These are phyloP conservation scores for Cladopsammia gracilis DNA, from an alignment of 64 coral and sea anemone species.

Conservation along the genomic window DNA sequence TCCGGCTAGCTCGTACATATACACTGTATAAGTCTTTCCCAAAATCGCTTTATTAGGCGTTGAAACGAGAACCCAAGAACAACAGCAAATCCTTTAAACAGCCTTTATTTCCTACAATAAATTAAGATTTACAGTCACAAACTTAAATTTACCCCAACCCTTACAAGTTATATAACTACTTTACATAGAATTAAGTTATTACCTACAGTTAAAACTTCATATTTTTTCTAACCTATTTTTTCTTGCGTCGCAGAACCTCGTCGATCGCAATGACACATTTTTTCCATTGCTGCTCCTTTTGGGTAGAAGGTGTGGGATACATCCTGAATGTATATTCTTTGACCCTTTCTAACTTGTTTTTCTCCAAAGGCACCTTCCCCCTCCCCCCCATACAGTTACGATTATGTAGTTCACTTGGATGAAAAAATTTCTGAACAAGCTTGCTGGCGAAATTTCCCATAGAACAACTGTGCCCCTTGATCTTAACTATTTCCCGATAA, in stretches of 20 bases:
- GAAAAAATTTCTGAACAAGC: not conserved
- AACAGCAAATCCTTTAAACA: no score
- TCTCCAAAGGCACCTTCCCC: not conserved
- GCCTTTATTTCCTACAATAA: no score
- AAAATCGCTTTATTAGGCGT: no score
- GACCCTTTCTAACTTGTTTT: not conserved
- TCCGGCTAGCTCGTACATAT: no score
- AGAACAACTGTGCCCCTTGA: not conserved
- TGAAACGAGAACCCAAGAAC: no score
- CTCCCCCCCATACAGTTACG: not conserved
- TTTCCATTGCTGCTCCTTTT: not conserved
- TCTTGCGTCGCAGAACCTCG: not conserved
- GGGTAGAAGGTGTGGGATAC: not conserved
- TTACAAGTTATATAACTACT: no score
- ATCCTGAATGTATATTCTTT: not conserved
- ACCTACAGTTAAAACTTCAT: no score
- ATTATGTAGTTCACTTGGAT: not conserved
- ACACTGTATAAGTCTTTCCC: no score
- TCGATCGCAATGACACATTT: not conserved
- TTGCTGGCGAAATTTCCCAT: constrained; percentile 3
- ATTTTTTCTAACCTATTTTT: not conserved
- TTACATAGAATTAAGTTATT: no score
- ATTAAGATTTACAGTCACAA: no score
- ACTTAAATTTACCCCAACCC: no score
- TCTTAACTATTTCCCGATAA: not conserved